phyloP scores from a whole-genome alignment of 2,888 invertebrate genomes.

The Drosophila borealis region DNA sequence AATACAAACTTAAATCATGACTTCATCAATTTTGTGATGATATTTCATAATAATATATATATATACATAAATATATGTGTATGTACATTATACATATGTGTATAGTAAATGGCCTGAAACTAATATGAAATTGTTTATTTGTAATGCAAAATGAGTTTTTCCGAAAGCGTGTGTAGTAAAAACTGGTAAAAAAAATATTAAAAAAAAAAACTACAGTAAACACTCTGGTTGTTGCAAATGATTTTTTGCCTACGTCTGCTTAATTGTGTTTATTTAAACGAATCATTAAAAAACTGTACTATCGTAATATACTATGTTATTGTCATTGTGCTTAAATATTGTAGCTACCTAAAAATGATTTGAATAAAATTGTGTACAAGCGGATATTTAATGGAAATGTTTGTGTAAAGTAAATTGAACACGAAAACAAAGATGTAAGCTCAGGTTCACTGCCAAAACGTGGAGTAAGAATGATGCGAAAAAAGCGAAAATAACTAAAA shows the following conservation, averaged over 20 bases:
- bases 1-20: constrained; percentile 47
- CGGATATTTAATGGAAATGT: constrained; percentile 44
- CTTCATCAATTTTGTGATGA: constrained; percentile 80
- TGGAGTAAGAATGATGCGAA: constrained; percentile 72
- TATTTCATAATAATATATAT: constrained; percentile 40
- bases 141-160: constrained; percentile 30
- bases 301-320: constrained; percentile 36
- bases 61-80: not conserved
- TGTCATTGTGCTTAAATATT: constrained; percentile 59
- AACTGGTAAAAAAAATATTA: constrained; percentile 13
- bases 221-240: constrained; percentile 70
- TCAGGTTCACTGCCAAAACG: constrained; percentile 84
- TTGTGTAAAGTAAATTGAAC: constrained; percentile 70
- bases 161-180: constrained; percentile 50
- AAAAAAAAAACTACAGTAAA: constrained; percentile 15
- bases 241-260: constrained; percentile 53
- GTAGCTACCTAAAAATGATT: constrained; percentile 50
- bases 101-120: constrained; percentile 43
- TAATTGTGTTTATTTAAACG: constrained; percentile 36
- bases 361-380: constrained; percentile 49
- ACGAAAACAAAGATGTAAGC: constrained; percentile 76
- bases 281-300: constrained; percentile 27
- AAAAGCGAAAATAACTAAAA: constrained; percentile 37
- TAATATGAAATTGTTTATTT: constrained; percentile 39
- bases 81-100: constrained; percentile 36